Base-by-base conservation (phyloP, 2,888 invertebrate species). In the Meta bourneti region DNA sequence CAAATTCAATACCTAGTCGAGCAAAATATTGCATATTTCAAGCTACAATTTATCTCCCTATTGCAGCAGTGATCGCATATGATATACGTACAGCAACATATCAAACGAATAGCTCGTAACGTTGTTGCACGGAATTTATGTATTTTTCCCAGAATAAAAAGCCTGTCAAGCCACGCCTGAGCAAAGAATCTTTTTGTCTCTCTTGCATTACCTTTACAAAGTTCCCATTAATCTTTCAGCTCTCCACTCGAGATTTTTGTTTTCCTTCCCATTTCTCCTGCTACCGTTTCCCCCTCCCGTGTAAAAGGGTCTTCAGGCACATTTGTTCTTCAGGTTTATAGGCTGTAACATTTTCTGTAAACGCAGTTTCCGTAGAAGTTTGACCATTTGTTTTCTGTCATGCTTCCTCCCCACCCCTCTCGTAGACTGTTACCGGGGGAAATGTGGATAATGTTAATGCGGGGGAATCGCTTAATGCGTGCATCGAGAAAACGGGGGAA, bases 341-440 rank as follows among this genome's bases (percentile, higher is more conserved):
- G 54, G 89, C 78, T 82, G 90, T 79, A 90, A 90, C 90, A 90
- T 90, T 90, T 90, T 90, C 90, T 79, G 90, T 90, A 90, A 90
- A 90, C 84, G 84, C 79, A 80, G 90, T 90, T 90, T 84, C 80
- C 72, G 61, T 48, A n/a, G 78, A 84, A 85, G 84, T 84, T 90
- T 85, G 90, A 90, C 84, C 90, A 90, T 90, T 90, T 84, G 80
- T 90, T 83, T 83, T 75, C 83, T 83, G 83, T 83, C 78, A 54
- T 61, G 51, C 69, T 51, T 7, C 7, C 34, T 16, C 20, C 51
- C 61, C 20, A 13, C 16, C 19, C 5, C 52, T 78, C 13, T 8
- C 19, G 78, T 78, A 6, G 78, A 13, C 49, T 19, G 34, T 78
- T 78, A 20, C n/a, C 52, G 2, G 52, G 78, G 48, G 70, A 78